These are phyloP conservation scores for Myopa testacea DNA, from an alignment of 2,888 invertebrate species.

Conservation along the genomic window DNA sequence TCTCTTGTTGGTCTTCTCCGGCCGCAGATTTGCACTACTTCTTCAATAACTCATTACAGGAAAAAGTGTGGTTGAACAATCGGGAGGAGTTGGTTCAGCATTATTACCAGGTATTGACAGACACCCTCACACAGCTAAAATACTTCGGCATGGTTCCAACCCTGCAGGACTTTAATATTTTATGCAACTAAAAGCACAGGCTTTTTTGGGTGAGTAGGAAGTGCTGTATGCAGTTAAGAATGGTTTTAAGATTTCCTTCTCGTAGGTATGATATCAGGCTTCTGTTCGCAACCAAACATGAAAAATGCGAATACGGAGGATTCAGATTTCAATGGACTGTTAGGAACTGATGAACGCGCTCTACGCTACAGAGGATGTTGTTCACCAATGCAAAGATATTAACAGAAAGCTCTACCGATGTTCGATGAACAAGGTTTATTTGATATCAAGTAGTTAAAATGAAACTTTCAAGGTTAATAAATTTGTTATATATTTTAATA, in stretches of 20 bases:
- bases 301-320: slow-evolving; percentile 55
- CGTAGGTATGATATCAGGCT: slow-evolving; percentile 53
- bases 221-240: neutral
- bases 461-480: too few relatives aligned
- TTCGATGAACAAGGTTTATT: slow-evolving; percentile 61
- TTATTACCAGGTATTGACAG: slow-evolving; percentile 57
- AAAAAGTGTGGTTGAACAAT: slow-evolving; percentile 55
- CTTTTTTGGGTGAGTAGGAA: slow-evolving; percentile 54
- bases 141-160: slow-evolving; percentile 59
- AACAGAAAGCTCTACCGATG: slow-evolving; percentile 57
- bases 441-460: slow-evolving; percentile 45
- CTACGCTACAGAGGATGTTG: slow-evolving; percentile 48
- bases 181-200: slow-evolving; percentile 57
- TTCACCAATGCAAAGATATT: slow-evolving; percentile 55
- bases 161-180: slow-evolving; percentile 57
- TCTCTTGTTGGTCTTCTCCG: slow-evolving; percentile 62
- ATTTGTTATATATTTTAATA: too few relatives aligned
- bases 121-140: slow-evolving; percentile 54
- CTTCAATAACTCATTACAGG: slow-evolving; percentile 58
- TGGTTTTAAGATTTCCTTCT: neutral
- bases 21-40: slow-evolving; percentile 64
- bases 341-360: slow-evolving; percentile 51
- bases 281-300: slow-evolving; percentile 53
- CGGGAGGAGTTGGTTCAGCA: slow-evolving; percentile 59
- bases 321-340: slow-evolving; percentile 56